Evolutionary conservation across 2,113 vertebrate genomes (phyloP).

Genomic region (Spea multiplicata): DNA sequence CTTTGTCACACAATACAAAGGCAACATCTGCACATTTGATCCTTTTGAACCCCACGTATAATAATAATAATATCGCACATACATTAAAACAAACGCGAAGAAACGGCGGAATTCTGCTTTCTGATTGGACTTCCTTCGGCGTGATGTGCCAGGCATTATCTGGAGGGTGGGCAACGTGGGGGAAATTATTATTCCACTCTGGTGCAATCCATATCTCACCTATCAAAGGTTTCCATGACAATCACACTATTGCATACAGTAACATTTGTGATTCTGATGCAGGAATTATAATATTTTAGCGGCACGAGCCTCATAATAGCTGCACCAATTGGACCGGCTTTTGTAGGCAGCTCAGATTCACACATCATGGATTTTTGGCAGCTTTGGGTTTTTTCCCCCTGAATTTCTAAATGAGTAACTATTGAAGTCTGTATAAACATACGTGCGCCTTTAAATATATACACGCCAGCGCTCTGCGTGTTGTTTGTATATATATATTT

Average conservation of each 20-base stretch:
- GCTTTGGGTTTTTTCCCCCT: not conserved
- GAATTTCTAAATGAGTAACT: conserved; percentile 10
- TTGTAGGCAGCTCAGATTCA: conserved; percentile 2
- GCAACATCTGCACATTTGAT: conserved; percentile 37
- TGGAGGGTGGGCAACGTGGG: conserved; percentile 31
- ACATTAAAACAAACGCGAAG: not conserved
- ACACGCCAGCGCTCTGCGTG: not conserved
- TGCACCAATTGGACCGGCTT: conserved; percentile 15
- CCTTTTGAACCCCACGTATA: conserved; percentile 2
- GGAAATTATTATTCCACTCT: conserved; percentile 44
- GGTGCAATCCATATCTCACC: conserved; percentile 47
- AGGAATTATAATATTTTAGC: conserved; percentile 48
- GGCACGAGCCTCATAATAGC: conserved; percentile 21
- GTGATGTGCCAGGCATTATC: conserved; percentile 24
- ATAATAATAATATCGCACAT: not conserved
- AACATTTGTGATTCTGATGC: conserved; percentile 47
- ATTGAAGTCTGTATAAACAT: not conserved
- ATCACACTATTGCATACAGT: conserved; percentile 47
- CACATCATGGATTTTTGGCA: not conserved
- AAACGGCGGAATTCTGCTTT: not conserved
- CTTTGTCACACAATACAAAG: conserved; percentile 21
- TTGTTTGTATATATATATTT: not conserved
- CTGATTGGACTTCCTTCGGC: conserved; percentile 10
- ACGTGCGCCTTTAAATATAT: not conserved
- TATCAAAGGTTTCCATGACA: conserved; percentile 50